These are phyloP conservation scores for Henricia sp. DNA, from an alignment of 53 echinoderm and acorn worm species.

Conservation along the genomic window DNA sequence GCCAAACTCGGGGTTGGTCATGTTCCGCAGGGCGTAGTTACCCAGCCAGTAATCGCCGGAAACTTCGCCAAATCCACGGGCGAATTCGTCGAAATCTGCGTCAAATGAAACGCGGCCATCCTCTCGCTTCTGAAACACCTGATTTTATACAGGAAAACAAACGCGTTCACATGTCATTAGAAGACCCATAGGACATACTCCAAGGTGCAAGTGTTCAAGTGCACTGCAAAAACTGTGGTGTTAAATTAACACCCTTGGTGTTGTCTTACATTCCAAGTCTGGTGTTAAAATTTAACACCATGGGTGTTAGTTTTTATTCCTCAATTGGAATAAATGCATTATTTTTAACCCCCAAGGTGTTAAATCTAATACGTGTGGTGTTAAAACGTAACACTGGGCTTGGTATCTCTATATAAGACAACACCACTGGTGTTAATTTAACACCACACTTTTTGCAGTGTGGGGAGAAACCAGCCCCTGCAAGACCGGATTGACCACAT, in stretches of 20 bases:
- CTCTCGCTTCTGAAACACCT: constrained; percentile 82
- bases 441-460: too few relatives aligned
- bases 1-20: constrained; percentile 49
- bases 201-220: not conserved
- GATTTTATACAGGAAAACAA: not conserved
- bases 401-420: not conserved
- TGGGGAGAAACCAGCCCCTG: not conserved
- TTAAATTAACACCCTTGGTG: too few relatives aligned
- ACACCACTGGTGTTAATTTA: too few relatives aligned
- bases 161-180: not conserved
- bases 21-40: constrained; percentile 71
- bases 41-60: constrained; percentile 88
- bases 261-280: too few relatives aligned
- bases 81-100: constrained; percentile 77
- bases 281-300: too few relatives aligned
- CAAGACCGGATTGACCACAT: not conserved
- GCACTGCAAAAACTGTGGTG: too few relatives aligned
- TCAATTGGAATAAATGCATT: too few relatives aligned
- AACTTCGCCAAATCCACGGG: constrained; percentile 81
- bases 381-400: not conserved
- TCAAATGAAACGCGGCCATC: constrained; percentile 88
- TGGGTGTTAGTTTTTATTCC: too few relatives aligned
- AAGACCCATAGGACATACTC: not conserved
- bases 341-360: not conserved
- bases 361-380: not conserved